phyloP scores from a whole-genome alignment of 2,888 invertebrate genomes.

The Lasioglossum zephyrum region DNA sequence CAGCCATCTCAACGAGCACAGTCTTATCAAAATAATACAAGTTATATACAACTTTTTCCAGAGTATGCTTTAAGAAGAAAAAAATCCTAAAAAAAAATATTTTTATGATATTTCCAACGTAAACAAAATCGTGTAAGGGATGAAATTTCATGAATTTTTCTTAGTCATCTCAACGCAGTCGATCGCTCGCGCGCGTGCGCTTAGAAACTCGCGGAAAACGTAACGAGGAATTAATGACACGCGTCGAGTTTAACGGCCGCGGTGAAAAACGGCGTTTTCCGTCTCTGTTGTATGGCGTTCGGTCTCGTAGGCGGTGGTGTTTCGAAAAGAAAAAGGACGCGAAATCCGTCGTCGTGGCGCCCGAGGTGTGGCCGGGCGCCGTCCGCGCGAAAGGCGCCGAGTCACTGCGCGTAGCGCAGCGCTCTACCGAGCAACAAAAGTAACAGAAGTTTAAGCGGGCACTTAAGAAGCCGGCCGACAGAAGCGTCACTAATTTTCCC shows the following conservation, averaged over 20 bases:
- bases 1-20: too few species aligned
- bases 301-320: not conserved
- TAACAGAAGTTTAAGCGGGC: conserved; percentile 72
- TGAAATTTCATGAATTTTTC: too few species aligned
- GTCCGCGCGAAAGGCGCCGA: conserved; percentile 70
- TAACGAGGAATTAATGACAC: conserved; percentile 30
- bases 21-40: too few species aligned
- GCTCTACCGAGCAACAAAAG: conserved; percentile 67
- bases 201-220: not conserved
- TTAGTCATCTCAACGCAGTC: not conserved
- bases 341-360: conserved; percentile 75
- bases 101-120: too few species aligned
- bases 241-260: not conserved
- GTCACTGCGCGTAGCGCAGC: conserved; percentile 63
- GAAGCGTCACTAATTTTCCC: conserved; percentile 78
- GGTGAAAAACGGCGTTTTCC: conserved; percentile 2
- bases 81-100: too few species aligned
- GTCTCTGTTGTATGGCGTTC: not conserved
- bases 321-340: conserved; percentile 44
- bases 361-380: conserved; percentile 79
- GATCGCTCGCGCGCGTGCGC: not conserved
- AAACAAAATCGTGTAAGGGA: too few species aligned
- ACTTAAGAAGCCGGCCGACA: conserved; percentile 72
- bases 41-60: too few species aligned
- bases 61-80: too few species aligned